These are phyloP conservation scores for Prionailurus viverrinus DNA, from an alignment of 2,113 vertebrate genomes.

Conservation along the genomic window DNA sequence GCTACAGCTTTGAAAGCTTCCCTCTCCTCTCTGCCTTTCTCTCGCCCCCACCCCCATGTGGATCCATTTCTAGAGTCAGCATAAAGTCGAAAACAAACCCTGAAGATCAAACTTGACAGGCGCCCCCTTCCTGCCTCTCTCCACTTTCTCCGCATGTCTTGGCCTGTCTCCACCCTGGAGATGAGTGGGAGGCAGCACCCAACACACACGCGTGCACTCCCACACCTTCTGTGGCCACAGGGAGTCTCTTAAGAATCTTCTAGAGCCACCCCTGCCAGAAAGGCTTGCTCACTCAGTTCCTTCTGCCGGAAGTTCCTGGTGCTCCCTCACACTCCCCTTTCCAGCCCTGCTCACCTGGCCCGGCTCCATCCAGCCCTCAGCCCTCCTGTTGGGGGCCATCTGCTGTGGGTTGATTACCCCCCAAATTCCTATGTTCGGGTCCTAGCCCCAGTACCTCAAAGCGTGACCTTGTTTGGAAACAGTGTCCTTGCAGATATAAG, in stretches of 20 bases:
- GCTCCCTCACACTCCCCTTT: neutral
- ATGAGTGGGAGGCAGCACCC: neutral
- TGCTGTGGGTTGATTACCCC: neutral
- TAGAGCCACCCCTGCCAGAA: neutral
- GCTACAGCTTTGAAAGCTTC: slow-evolving; percentile 64
- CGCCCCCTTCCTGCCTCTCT: neutral
- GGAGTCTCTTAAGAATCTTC: slow-evolving; percentile 46
- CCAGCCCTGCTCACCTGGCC: neutral
- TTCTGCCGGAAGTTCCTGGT: neutral
- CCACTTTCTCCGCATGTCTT: neutral
- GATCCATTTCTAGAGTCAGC: slow-evolving; percentile 31
- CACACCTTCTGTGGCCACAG: neutral
- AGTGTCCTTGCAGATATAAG: neutral
- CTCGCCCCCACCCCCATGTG: neutral
- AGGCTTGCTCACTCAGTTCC: neutral
- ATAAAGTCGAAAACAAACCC: slow-evolving; percentile 20
- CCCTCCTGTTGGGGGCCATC: neutral
- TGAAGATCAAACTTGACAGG: neutral
- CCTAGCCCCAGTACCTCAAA: neutral
- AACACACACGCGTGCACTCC: neutral
- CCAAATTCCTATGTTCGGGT: too few species aligned
- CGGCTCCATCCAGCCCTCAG: neutral
- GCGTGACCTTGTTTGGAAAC: neutral
- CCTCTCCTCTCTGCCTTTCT: neutral
- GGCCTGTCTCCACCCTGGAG: neutral